phyloP scores from a whole-genome alignment of 2,888 invertebrate genomes.

The Augiades crinisus region DNA sequence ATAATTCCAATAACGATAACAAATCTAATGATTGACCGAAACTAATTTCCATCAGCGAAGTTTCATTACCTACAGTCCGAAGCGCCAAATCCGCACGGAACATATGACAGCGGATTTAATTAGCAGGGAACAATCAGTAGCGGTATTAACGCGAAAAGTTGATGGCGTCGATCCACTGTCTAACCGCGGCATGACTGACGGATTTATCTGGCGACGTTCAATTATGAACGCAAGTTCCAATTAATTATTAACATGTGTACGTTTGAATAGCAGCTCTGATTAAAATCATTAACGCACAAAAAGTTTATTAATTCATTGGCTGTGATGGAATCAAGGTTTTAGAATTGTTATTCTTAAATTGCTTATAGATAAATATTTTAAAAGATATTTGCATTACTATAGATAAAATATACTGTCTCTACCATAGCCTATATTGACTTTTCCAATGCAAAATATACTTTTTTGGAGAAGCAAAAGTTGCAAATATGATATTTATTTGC shows the following conservation, averaged over 20 bases:
- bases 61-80: constrained; percentile 20
- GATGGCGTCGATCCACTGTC: constrained; percentile 20
- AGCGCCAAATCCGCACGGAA: constrained; percentile 18
- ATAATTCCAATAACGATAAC: constrained; percentile 9
- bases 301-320: too few species aligned
- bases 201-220: constrained; percentile 16
- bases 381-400: too few species aligned
- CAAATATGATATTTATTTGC: too few species aligned
- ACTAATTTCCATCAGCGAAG: constrained; percentile 20
- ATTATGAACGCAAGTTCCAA: background rate
- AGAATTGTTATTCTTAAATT: too few species aligned
- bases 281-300: too few species aligned
- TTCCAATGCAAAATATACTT: too few species aligned
- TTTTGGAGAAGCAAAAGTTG: too few species aligned
- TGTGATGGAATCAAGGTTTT: too few species aligned
- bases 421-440: too few species aligned
- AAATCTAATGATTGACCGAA: constrained; percentile 18
- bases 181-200: constrained; percentile 10
- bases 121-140: constrained; percentile 33
- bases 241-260: background rate
- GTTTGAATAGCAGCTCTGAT: too few species aligned
- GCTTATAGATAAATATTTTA: too few species aligned
- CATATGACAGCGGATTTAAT: constrained; percentile 40
- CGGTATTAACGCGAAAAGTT: constrained; percentile 20
- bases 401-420: too few species aligned